Evolutionary conservation across 2,888 invertebrate species (phyloP).

Genomic region (Plebejus anna): DNA sequence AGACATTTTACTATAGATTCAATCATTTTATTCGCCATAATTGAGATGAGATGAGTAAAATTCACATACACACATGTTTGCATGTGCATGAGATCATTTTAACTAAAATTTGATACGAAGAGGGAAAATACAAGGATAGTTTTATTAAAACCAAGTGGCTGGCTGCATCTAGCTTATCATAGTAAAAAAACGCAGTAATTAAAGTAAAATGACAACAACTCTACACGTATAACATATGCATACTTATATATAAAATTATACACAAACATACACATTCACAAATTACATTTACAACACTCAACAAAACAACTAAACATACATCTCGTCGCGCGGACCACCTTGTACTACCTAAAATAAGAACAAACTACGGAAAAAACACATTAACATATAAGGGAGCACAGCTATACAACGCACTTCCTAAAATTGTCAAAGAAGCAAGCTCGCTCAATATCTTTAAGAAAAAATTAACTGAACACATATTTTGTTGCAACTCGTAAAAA

Average conservation of each 20-base stretch:
- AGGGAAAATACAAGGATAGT: not conserved
- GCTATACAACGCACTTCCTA: too few species aligned
- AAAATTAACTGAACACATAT: too few species aligned
- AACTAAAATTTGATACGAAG: not conserved
- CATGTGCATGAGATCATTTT: too few species aligned
- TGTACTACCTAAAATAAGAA: not conserved
- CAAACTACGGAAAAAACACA: not conserved
- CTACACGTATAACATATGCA: too few species aligned
- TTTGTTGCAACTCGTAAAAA: too few species aligned
- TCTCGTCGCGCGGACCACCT: slow-evolving; percentile 11
- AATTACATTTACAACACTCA: not conserved
- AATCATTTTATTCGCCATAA: too few species aligned
- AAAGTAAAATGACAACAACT: not conserved
- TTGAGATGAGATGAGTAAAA: too few species aligned
- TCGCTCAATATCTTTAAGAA: too few species aligned
- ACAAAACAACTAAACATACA: not conserved
- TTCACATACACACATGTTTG: too few species aligned
- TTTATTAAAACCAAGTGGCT: not conserved
- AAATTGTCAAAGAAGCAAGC: too few species aligned
- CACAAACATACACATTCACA: slow-evolving; percentile 16
- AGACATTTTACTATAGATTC: too few species aligned
- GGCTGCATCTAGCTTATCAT: not conserved
- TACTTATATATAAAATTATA: slow-evolving; percentile 19
- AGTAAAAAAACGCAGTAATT: not conserved
- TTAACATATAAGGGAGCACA: not conserved